A percentile compares a stretch with the other conserved stretches of the same genome.
Evolutionary conservation across 2,888 invertebrate genomes (phyloP).

Genomic region (Cylindroiulus punctatus): DNA sequence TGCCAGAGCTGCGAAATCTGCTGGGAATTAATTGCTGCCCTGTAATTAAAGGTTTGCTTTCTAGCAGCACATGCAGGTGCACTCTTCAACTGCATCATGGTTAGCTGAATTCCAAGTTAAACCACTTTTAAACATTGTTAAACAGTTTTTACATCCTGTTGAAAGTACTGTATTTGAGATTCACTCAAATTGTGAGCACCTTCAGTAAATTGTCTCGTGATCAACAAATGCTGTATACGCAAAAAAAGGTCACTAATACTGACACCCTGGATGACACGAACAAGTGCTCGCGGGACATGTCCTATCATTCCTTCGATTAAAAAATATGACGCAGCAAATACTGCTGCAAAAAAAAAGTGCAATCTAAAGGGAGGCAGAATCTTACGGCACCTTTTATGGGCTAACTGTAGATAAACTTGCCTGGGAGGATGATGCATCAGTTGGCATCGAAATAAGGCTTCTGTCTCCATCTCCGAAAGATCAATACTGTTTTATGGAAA

Average conservation of each 20-base stretch:
- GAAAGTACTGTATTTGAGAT: no score
- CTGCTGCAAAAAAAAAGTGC: constrained; percentile 21
- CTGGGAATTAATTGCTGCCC: background rate
- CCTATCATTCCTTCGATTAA: background rate
- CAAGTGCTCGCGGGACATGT: background rate
- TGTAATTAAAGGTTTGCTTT: background rate
- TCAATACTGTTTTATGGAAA: constrained; percentile 42
- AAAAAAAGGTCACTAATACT: background rate
- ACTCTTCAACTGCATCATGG: background rate
- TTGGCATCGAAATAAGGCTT: constrained; percentile 38
- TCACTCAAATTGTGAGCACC: no score
- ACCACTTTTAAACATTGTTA: no score
- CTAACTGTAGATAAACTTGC: constrained; percentile 38
- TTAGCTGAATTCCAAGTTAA: background rate
- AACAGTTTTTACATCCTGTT: no score
- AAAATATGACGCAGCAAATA: constrained; percentile 40
- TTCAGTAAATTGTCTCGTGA: no score
- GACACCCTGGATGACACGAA: background rate
- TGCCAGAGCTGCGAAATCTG: background rate
- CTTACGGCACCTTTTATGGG: constrained; percentile 21
- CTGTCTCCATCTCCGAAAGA: constrained; percentile 38
- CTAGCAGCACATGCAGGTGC: background rate
- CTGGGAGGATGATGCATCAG: constrained; percentile 29
- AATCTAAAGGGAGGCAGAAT: constrained; percentile 1
- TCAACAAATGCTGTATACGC: no score